These are phyloP conservation scores for Sarotherodon lohbergeri DNA, from an alignment of 2,113 vertebrate genomes.

Conservation along the genomic window DNA sequence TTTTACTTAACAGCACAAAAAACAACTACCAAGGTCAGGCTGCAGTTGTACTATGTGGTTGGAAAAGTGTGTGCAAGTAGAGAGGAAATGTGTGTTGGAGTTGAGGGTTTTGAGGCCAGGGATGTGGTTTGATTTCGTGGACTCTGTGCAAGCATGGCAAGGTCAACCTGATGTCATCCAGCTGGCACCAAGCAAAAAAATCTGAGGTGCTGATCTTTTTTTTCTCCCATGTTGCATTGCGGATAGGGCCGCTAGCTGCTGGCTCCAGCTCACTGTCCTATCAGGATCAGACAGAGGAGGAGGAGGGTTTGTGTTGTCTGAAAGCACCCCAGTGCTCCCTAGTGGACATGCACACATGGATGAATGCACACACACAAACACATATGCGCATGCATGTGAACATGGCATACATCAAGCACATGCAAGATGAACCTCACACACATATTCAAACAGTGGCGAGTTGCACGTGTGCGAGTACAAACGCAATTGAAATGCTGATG, in stretches of 20 bases:
- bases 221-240: slow-evolving; percentile 9
- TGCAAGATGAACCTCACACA: background rate
- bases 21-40: slow-evolving; percentile 35
- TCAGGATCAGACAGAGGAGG: slow-evolving; percentile 8
- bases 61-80: background rate
- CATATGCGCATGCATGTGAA: background rate
- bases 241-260: slow-evolving; percentile 21
- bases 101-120: slow-evolving; percentile 10
- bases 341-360: slow-evolving; percentile 28
- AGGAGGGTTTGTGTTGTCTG: background rate
- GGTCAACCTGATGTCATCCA: slow-evolving; percentile 52
- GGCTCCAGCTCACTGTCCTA: slow-evolving; percentile 24
- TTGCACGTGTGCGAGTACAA: background rate
- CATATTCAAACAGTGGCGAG: background rate
- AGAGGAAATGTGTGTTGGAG: background rate
- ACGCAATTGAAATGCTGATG: background rate
- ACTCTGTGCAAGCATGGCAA: slow-evolving; percentile 36
- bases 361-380: background rate
- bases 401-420: background rate
- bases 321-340: slow-evolving; percentile 58
- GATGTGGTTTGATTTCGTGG: slow-evolving; percentile 38
- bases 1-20: slow-evolving; percentile 10
- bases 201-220: slow-evolving; percentile 16
- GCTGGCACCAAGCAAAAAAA: slow-evolving; percentile 49
- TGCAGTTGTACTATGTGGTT: background rate